phyloP scores from a whole-genome alignment of 2,797 vertebrate species.

The Schizothorax lantsangensis region DNA sequence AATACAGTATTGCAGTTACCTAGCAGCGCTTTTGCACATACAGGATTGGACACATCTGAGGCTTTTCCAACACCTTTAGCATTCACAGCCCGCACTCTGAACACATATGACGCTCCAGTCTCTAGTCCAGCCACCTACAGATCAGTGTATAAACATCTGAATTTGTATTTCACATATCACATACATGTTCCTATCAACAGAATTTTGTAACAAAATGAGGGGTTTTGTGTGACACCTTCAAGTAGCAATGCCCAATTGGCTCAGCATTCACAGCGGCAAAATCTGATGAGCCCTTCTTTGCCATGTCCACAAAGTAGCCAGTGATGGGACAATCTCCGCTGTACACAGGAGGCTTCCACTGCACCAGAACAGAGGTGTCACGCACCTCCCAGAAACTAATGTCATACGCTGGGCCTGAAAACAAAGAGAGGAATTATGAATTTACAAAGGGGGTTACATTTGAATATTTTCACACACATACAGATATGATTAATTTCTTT shows the following conservation, averaged over 20 bases:
- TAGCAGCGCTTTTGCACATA: constrained; percentile 85
- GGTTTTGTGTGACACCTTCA: constrained; percentile 78
- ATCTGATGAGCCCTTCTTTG: constrained; percentile 82
- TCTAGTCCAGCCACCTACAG: constrained; percentile 82
- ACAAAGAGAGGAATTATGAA: not conserved
- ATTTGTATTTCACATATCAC: not conserved
- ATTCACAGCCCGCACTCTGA: constrained; percentile 88
- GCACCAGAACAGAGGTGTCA: constrained; percentile 85
- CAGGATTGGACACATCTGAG: constrained; percentile 87
- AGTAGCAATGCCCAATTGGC: constrained; percentile 78
- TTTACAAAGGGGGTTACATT: too few relatives aligned
- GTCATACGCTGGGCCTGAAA: constrained; percentile 88
- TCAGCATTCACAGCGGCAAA: constrained; percentile 84
- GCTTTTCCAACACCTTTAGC: constrained; percentile 82
- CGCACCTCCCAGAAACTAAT: constrained; percentile 92
- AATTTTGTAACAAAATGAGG: not conserved
- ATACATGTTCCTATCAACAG: not conserved
- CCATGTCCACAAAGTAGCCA: constrained; percentile 91
- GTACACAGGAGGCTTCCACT: constrained; percentile 94
- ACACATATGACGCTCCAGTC: constrained; percentile 87
- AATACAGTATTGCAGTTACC: constrained; percentile 74
- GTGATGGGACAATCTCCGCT: constrained; percentile 80
- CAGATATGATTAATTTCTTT: too few relatives aligned
- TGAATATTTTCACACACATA: too few relatives aligned
- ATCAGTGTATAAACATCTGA: not conserved